Evolutionary conservation across 2,113 vertebrate genomes (phyloP), one percentile per base, ranked within the genome.

Genomic region (Heliornis fulica): DNA sequence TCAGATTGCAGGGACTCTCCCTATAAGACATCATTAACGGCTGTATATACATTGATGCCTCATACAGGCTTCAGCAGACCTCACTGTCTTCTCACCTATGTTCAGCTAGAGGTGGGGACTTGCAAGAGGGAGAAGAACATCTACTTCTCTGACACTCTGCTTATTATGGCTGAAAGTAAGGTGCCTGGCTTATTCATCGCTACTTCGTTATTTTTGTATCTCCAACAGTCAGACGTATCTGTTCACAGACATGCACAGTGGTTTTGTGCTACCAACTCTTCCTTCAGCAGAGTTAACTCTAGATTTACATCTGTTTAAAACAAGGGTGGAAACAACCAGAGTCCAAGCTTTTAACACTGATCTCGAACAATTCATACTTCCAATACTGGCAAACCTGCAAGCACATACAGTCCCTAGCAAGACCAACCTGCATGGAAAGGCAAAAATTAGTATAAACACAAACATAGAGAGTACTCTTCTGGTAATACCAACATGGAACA

Each of bases 151-250:
- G 84, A 59, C 80, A 53, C 57, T 41, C 59, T 20, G 45, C 3
- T 6, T 92, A 64, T 54, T 79, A 85, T 5, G 54, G 63, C 46
- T 66, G 43, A 78, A 88, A 83, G 40, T 59, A 92, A 96, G 86
- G 80, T 89, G 43, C 51, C 26, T 11, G 4, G 23, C 72, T 94
- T 81, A 41, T 78, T 89, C 64, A 59, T 51, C 1, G 1, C 25
- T 72, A 64, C 48, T 92, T 95, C 74, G 66, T 93, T 92, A 91
- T 78, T 89, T 93, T 69, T 57, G 56, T 70, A 78, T 88, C 61
- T 93, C 76, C 1, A 3, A 59, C 41, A 66, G 38, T 51, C 80
- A 86, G 51, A 53, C 68, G 8, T 77, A 79, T 57, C 63, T 13
- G 25, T 54, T 96, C 79, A 38, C 51, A 89, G 71, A 78, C 48